These are phyloP conservation scores for Tetragonula carbonaria DNA, from an alignment of 2,888 invertebrate genomes.

Conservation along the genomic window DNA sequence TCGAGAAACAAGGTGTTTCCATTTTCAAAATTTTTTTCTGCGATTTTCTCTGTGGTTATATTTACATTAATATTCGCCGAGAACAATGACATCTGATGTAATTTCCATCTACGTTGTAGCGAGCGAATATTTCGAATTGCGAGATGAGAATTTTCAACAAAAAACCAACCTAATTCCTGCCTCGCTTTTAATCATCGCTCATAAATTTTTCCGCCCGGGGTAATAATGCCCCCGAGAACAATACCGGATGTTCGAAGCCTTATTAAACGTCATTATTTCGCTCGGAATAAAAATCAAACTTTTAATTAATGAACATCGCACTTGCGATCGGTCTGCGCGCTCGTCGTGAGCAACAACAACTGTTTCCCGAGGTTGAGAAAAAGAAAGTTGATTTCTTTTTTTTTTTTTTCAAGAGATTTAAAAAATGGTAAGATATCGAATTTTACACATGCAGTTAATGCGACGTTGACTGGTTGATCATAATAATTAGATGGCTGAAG, in stretches of 20 bases:
- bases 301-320: conserved; percentile 11
- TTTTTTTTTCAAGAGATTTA: too few species aligned
- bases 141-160: not conserved
- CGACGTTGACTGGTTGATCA: too few species aligned
- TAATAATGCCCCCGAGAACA: not conserved
- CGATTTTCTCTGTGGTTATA: not conserved
- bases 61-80: not conserved
- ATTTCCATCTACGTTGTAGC: not conserved
- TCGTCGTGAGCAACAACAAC: not conserved
- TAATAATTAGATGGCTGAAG: too few species aligned
- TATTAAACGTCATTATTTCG: not conserved
- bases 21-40: not conserved
- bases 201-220: not conserved
- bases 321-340: not conserved
- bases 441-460: too few species aligned
- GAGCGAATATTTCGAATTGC: not conserved
- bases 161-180: not conserved
- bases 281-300: not conserved
- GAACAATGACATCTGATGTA: not conserved
- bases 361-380: too few species aligned
- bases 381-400: too few species aligned
- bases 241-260: not conserved
- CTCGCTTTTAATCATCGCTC: not conserved
- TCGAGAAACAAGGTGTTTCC: too few species aligned
- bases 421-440: too few species aligned